A percentile compares a stretch with the other conserved stretches of the same genome.
Conservation (phyloP, 1,140 invertebrate species). For the Drosophila setifemur region DNA sequence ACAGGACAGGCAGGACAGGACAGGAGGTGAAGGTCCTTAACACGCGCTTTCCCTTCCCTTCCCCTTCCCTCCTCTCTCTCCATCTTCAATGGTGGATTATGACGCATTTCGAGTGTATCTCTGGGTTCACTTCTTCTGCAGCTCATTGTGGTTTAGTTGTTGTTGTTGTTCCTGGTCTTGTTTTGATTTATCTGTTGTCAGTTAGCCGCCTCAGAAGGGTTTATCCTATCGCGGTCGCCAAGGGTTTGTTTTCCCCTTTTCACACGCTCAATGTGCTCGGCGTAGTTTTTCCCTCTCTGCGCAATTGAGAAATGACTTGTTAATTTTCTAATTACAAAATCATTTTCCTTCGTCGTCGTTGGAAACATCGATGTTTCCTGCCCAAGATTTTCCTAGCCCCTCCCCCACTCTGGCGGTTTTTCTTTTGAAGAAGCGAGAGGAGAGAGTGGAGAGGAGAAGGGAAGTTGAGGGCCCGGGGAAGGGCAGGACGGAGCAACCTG, state of each 20-base stretch:
- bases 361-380: constrained; percentile 23
- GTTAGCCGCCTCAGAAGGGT: constrained; percentile 9
- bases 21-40: neutral
- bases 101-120: constrained; percentile 29
- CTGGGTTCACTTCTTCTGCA: too few species aligned
- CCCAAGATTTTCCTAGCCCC: constrained; percentile 15
- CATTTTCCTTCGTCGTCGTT: constrained; percentile 32
- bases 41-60: neutral
- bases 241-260: constrained; percentile 20
- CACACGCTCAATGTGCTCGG: constrained; percentile 25
- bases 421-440: constrained; percentile 40
- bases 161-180: constrained; percentile 5
- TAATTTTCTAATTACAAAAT: constrained; percentile 72
- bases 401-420: neutral
- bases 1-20: too few species aligned
- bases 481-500: constrained; percentile 51
- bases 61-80: neutral
- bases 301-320: constrained; percentile 63
- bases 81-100: constrained; percentile 6
- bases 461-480: neutral
- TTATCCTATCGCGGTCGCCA: neutral
- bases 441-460: neutral
- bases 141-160: constrained; percentile 7
- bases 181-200: constrained; percentile 51
- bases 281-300: neutral